A percentile compares a stretch with the other conserved stretches of the same genome.
Conservation (phyloP, 1,140 invertebrate genomes). For the Scaptodrosophila lebanonensis region DNA sequence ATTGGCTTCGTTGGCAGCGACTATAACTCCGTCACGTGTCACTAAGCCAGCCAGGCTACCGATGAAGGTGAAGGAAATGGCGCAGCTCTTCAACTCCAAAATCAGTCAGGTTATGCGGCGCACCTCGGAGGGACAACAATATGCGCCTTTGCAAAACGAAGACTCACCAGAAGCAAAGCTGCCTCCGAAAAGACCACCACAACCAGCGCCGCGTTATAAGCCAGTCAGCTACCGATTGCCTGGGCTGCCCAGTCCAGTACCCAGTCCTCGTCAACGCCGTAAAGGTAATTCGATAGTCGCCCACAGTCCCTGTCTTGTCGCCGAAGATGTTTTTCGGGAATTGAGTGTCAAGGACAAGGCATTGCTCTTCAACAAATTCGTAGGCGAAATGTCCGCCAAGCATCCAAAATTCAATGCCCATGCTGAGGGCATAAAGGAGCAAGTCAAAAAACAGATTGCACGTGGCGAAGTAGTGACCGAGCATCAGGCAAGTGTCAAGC, state of each 20-base stretch:
- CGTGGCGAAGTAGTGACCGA: conserved; percentile 57
- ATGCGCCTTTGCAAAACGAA: conserved; percentile 51
- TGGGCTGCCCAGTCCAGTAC: background rate
- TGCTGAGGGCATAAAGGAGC: conserved; percentile 41
- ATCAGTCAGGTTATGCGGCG: conserved; percentile 52
- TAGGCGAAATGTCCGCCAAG: conserved; percentile 59
- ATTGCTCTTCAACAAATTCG: conserved; percentile 63
- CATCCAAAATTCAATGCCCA: conserved; percentile 65
- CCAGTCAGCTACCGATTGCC: background rate
- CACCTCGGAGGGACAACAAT: conserved; percentile 28
- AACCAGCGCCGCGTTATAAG: background rate
- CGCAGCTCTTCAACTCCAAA: conserved; percentile 62
- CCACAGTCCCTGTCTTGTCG: conserved; percentile 46
- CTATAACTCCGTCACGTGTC: conserved; percentile 6
- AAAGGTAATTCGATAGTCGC: background rate
- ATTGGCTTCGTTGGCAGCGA: background rate
- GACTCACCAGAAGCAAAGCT: conserved; percentile 14
- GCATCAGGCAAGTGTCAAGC: conserved; percentile 57
- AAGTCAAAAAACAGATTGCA: conserved; percentile 54
- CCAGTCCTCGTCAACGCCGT: too few relatives aligned
- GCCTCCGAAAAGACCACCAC: background rate
- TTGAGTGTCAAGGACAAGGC: conserved; percentile 70
- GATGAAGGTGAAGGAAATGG: conserved; percentile 64
- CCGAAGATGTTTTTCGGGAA: conserved; percentile 66
- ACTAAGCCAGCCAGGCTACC: conserved; percentile 28